Percentiles rank a stretch among this genome's conserved stretches.
phyloP scores from a whole-genome alignment of 2,888 invertebrate genomes.

The Buathra laborator region DNA sequence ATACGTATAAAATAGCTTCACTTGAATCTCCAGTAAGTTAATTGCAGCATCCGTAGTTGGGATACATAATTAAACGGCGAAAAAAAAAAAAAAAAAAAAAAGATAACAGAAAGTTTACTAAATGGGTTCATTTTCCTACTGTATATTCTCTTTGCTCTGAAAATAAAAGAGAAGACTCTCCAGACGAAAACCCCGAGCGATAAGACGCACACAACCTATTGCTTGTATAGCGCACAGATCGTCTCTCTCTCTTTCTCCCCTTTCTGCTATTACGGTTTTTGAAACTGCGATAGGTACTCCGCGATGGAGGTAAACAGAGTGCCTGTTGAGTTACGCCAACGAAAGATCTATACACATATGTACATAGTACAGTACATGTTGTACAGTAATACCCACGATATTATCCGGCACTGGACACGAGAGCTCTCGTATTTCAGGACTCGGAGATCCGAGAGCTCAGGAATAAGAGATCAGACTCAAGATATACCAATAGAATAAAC shows the following conservation, averaged over 20 bases:
- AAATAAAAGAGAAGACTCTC: slow-evolving; percentile 1
- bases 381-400: background rate
- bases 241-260: too few species aligned
- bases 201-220: background rate
- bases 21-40: too few species aligned
- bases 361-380: background rate
- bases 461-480: background rate
- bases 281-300: background rate
- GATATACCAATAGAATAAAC: background rate
- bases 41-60: background rate
- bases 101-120: background rate
- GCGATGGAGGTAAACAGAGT: slow-evolving; percentile 6
- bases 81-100: background rate
- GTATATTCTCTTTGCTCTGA: background rate
- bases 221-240: background rate
- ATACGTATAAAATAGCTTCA: too few species aligned
- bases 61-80: background rate
- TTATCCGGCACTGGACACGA: background rate
- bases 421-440: background rate
- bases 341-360: background rate
- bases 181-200: background rate
- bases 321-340: background rate
- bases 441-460: background rate
- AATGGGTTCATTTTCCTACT: background rate
- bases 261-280: background rate